Percentiles rank a stretch among this genome's conserved stretches.
These are phyloP conservation scores for Bhutanitis thaidina DNA, from an alignment of 2,888 invertebrate genomes.

Conservation along the genomic window DNA sequence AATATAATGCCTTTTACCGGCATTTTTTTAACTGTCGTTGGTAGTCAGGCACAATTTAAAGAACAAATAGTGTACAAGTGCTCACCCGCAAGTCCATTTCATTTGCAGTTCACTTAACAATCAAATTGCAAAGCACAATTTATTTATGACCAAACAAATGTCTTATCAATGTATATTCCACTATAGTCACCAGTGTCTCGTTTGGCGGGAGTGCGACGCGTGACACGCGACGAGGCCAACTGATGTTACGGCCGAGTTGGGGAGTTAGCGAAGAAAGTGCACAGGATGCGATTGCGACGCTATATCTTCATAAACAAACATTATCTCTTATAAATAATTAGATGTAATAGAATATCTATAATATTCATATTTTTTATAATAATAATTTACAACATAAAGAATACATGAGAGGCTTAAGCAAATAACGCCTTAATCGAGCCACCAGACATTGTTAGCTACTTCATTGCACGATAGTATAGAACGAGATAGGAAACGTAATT, in stretches of 20 bases:
- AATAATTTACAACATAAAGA: no score
- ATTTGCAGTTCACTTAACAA: slow-evolving; percentile 43
- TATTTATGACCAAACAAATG: slow-evolving; percentile 17
- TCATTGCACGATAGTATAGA: no score
- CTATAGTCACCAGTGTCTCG: neutral
- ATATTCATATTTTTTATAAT: neutral
- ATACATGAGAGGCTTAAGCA: no score
- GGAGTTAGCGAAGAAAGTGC: slow-evolving; percentile 15
- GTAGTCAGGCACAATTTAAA: neutral
- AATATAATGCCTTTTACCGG: no score
- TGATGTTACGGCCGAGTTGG: slow-evolving; percentile 7
- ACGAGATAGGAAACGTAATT: no score
- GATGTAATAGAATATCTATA: slow-evolving; percentile 2
- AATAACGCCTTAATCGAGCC: no score
- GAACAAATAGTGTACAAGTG: neutral
- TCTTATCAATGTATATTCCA: slow-evolving; percentile 10
- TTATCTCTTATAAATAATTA: slow-evolving; percentile 13
- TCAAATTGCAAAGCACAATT: slow-evolving; percentile 37
- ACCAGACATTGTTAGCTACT: no score
- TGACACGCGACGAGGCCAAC: slow-evolving; percentile 16
- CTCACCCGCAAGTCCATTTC: slow-evolving; percentile 65
- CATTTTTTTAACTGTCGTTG: no score
- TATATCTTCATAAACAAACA: slow-evolving; percentile 2
- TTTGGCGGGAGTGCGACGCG: slow-evolving; percentile 10
- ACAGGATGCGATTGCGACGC: neutral